Evolutionary conservation across 2,888 invertebrate genomes (phyloP).

Genomic region (Polylopha cassiicola): DNA sequence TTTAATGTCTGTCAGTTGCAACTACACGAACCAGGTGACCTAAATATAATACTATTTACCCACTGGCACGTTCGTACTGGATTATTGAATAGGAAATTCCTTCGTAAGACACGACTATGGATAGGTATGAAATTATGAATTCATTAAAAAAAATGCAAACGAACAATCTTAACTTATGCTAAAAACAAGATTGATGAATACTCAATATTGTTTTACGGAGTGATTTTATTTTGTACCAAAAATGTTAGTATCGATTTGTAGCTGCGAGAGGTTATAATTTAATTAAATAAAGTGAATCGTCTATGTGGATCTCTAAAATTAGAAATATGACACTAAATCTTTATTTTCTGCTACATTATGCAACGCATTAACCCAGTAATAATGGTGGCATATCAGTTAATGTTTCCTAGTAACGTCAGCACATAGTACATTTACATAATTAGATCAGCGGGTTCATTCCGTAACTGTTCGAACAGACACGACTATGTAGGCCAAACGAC

Average conservation of each 20-base stretch:
- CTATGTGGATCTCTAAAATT: no score
- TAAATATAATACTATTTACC: conserved; percentile 29
- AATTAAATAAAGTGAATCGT: no score
- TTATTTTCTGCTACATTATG: no score
- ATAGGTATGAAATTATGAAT: no score
- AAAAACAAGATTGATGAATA: conserved; percentile 1
- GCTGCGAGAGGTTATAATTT: conserved; percentile 5
- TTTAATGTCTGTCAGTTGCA: conserved; percentile 48
- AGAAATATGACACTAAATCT: no score
- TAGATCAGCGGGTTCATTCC: conserved; percentile 30
- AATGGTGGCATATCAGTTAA: no score
- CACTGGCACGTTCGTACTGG: not conserved
- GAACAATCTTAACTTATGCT: not conserved
- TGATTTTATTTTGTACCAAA: conserved; percentile 1
- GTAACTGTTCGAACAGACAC: conserved; percentile 32
- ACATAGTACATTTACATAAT: conserved; percentile 29
- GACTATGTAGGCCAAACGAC: conserved; percentile 28
- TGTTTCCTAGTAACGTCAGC: conserved; percentile 15
- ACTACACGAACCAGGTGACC: conserved; percentile 45
- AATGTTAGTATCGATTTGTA: not conserved
- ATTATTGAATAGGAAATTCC: no score
- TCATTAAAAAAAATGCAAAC: conserved; percentile 4
- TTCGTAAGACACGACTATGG: no score
- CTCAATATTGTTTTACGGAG: conserved; percentile 2
- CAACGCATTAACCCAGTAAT: no score